Evolutionary conservation across 2,888 invertebrate species (phyloP).

Genomic region (Cephus rjabovi): DNA sequence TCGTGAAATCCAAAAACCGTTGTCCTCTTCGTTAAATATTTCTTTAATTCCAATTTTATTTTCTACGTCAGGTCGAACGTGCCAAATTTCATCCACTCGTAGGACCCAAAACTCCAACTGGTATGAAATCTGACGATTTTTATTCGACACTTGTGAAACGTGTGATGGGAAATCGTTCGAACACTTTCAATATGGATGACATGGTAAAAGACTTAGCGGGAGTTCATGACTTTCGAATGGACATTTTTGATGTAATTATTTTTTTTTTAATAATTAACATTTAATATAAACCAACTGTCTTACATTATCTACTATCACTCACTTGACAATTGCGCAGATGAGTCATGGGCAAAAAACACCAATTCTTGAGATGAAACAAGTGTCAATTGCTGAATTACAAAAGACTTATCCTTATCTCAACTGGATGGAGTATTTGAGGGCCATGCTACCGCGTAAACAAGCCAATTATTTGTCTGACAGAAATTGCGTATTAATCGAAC

Average conservation of each 20-base stretch:
- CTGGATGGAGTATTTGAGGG: slow-evolving; percentile 36
- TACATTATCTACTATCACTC: too few relatives aligned
- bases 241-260: background rate
- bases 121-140: background rate
- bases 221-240: background rate
- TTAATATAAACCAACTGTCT: background rate
- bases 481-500: slow-evolving; percentile 32
- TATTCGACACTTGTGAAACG: background rate
- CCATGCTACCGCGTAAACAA: slow-evolving; percentile 30
- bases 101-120: background rate
- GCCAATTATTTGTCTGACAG: slow-evolving; percentile 33
- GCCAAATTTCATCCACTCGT: background rate
- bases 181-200: background rate
- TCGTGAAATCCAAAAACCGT: background rate
- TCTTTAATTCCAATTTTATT: background rate
- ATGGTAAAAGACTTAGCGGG: background rate
- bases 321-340: slow-evolving; percentile 10
- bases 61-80: background rate
- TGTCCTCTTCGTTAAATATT: background rate
- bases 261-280: background rate
- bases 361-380: slow-evolving; percentile 27
- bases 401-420: slow-evolving; percentile 32
- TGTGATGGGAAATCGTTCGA: background rate
- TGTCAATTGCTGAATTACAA: slow-evolving; percentile 31
- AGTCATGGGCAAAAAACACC: slow-evolving; percentile 24